A percentile compares a stretch with the other conserved stretches of the same genome.
These are phyloP conservation scores for Macropodus opercularis DNA, from an alignment of 2,797 vertebrate genomes.

Conservation along the genomic window DNA sequence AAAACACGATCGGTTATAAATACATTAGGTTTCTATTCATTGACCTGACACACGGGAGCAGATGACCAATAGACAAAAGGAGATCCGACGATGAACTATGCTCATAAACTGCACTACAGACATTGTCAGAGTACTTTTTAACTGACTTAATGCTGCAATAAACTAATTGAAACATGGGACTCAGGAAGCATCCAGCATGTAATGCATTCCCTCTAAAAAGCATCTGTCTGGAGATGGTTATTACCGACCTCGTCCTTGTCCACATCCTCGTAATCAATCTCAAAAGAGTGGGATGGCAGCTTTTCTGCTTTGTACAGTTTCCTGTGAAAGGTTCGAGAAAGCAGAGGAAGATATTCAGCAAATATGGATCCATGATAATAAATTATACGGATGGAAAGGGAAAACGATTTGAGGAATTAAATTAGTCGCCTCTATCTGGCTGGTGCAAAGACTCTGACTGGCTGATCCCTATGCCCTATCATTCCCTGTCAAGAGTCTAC, in stretches of 20 bases:
- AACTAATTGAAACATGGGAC: conserved; percentile 53
- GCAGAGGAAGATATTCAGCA: conserved; percentile 6
- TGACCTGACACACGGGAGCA: background rate
- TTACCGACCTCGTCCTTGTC: conserved; percentile 97
- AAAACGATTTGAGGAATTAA: conserved; percentile 37
- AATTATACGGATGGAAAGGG: conserved; percentile 20
- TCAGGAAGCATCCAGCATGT: conserved; percentile 38
- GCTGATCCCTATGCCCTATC: conserved; percentile 56
- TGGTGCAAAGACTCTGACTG: conserved; percentile 28
- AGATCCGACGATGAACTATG: conserved; percentile 23
- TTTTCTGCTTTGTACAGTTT: conserved; percentile 91
- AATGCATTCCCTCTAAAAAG: conserved; percentile 48
- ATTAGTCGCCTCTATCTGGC: conserved; percentile 34
- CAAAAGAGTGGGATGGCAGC: conserved; percentile 95
- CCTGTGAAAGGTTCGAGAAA: conserved; percentile 69
- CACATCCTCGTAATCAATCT: conserved; percentile 96
- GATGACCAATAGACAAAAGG: conserved; percentile 41
- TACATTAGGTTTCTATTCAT: conserved; percentile 15
- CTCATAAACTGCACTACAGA: conserved; percentile 28
- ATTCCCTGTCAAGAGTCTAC: conserved; percentile 57
- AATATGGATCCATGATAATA: conserved; percentile 16
- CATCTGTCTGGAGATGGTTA: conserved; percentile 40
- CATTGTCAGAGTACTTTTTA: conserved; percentile 45
- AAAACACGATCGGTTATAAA: conserved; percentile 25
- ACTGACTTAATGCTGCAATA: conserved; percentile 43